Evolutionary conservation across 2,797 vertebrate genomes (phyloP).

Genomic region (Xenentodon cancila): DNA sequence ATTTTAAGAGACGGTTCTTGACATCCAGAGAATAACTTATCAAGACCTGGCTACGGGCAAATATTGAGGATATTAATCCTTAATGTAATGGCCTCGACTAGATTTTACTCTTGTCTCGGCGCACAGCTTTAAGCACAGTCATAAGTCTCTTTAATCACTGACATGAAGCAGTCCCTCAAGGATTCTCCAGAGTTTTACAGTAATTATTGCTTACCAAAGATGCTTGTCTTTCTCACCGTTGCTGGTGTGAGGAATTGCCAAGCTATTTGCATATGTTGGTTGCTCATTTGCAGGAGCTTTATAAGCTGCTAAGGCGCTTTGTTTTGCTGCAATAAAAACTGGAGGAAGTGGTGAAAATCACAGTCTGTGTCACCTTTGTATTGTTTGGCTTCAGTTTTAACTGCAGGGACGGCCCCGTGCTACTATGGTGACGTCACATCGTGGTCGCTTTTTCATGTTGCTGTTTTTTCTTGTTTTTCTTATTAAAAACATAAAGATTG

Average conservation of each 20-base stretch:
- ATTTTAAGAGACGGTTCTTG: constrained; percentile 70
- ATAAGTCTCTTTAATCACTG: constrained; percentile 77
- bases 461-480: constrained; percentile 13
- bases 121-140: constrained; percentile 66
- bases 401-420: constrained; percentile 21
- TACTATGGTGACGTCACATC: background rate
- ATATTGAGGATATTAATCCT: constrained; percentile 76
- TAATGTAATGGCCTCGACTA: constrained; percentile 72
- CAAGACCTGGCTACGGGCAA: constrained; percentile 72
- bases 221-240: constrained; percentile 35
- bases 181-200: constrained; percentile 69
- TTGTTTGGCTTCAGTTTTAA: constrained; percentile 3
- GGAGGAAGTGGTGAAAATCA: constrained; percentile 52
- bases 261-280: constrained; percentile 63
- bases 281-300: constrained; percentile 58
- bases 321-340: constrained; percentile 49
- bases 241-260: constrained; percentile 62
- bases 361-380: constrained; percentile 35
- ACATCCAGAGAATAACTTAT: constrained; percentile 72
- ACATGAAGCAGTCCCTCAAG: constrained; percentile 70
- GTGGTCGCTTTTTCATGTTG: no score
- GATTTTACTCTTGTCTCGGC: constrained; percentile 70
- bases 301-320: constrained; percentile 57
- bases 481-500: constrained; percentile 37
- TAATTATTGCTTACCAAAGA: constrained; percentile 68